A percentile compares a stretch with the other conserved stretches of the same genome.
These are phyloP conservation scores for Leptodactylus fuscus DNA, from an alignment of 2,113 vertebrate species.

Conservation along the genomic window DNA sequence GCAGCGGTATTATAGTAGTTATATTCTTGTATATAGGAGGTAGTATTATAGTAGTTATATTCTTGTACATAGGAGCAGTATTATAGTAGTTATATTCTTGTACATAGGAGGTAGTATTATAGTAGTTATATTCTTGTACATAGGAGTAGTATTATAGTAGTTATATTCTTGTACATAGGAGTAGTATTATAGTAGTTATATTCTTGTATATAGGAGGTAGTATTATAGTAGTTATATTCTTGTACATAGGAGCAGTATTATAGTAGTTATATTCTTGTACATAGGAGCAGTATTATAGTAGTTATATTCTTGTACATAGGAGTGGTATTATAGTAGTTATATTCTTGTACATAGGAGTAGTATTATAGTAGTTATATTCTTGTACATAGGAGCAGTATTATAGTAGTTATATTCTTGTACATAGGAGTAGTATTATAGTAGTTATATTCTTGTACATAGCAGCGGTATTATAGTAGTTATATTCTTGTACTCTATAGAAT, in stretches of 20 bases:
- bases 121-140: no score
- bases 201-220: no score
- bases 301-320: constrained; percentile 4
- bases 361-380: constrained; percentile 9
- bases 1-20: no score
- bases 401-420: constrained; percentile 4
- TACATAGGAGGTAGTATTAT: no score
- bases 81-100: no score
- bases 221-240: no score
- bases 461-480: neutral
- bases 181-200: no score
- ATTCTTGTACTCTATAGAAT: neutral
- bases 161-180: no score
- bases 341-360: neutral
- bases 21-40: neutral
- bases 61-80: no score
- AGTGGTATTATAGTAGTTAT: neutral
- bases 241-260: no score
- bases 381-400: neutral
- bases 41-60: no score
- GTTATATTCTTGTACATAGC: neutral
- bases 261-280: constrained; percentile 1
- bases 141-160: no score
- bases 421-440: neutral
- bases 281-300: constrained; percentile 4